phyloP scores from a whole-genome alignment of 2,113 vertebrate species.

The Ceyx melanurus region DNA sequence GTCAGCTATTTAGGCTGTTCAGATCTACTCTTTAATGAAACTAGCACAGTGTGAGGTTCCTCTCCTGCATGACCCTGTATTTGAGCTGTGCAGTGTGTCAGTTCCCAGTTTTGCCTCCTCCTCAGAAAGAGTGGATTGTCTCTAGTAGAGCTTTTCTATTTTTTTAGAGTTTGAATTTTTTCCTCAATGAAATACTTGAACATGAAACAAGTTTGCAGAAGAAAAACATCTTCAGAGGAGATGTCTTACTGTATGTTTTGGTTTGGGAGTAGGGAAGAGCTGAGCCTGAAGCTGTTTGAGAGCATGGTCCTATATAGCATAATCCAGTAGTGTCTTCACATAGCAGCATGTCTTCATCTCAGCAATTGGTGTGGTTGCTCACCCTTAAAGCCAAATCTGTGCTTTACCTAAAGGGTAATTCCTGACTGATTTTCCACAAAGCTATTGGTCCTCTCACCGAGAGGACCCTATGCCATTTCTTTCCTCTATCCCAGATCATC shows the following conservation, averaged over 20 bases:
- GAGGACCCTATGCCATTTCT: not conserved
- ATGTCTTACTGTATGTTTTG: not conserved
- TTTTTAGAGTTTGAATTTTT: not conserved
- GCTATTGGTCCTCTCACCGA: not conserved
- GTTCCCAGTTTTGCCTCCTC: not conserved
- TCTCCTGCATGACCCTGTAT: not conserved
- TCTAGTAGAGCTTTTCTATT: not conserved
- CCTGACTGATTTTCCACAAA: not conserved
- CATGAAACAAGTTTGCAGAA: not conserved
- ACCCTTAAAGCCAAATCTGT: not conserved
- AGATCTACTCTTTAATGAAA: not conserved
- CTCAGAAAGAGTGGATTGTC: not conserved
- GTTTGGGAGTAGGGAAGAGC: not conserved
- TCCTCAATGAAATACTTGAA: not conserved
- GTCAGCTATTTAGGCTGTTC: not conserved
- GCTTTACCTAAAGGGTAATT: not conserved
- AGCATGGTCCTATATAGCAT: rapidly evolving
- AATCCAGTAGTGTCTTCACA: not conserved
- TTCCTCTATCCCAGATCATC: not conserved
- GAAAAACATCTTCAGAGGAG: not conserved
- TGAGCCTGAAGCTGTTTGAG: not conserved
- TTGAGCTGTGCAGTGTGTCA: not conserved
- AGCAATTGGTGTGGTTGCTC: not conserved
- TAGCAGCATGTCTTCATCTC: not conserved
- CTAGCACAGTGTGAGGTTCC: not conserved